Evolutionary conservation across 2,113 vertebrate species (phyloP).

Genomic region (Colinus virginianus): DNA sequence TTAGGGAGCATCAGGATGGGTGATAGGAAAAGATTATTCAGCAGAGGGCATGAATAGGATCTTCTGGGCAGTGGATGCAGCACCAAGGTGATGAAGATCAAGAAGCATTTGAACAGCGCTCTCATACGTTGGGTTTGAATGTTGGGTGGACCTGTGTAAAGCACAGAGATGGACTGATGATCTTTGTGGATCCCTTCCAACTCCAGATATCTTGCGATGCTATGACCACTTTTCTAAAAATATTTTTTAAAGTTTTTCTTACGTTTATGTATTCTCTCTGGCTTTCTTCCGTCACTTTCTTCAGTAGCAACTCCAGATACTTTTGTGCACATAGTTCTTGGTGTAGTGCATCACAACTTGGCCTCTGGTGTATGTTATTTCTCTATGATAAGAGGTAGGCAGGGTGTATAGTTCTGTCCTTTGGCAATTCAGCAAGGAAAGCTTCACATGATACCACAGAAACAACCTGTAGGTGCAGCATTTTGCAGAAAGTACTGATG

Average conservation of each 20-base stretch:
- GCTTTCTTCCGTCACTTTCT: background rate
- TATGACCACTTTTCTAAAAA: background rate
- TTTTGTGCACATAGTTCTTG: rapidly evolving
- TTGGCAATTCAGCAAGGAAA: constrained; percentile 18
- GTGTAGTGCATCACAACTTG: background rate
- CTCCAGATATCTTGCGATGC: background rate
- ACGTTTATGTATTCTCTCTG: background rate
- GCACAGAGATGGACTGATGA: background rate
- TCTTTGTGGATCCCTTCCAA: background rate
- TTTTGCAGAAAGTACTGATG: constrained; percentile 32
- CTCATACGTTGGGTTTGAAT: background rate
- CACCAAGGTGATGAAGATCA: background rate
- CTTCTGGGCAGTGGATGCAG: background rate
- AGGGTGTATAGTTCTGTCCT: background rate
- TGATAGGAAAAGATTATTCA: background rate
- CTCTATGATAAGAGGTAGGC: background rate
- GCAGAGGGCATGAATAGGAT: background rate
- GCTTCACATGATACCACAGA: constrained; percentile 38
- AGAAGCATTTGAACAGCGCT: background rate
- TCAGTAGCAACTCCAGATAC: background rate
- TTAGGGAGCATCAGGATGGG: background rate
- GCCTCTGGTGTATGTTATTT: background rate
- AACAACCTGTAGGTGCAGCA: constrained; percentile 35
- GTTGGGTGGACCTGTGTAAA: background rate
- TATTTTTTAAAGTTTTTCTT: background rate